These are phyloP conservation scores for Arvicanthis niloticus DNA, from an alignment of 2,113 vertebrate species.

Conservation along the genomic window DNA sequence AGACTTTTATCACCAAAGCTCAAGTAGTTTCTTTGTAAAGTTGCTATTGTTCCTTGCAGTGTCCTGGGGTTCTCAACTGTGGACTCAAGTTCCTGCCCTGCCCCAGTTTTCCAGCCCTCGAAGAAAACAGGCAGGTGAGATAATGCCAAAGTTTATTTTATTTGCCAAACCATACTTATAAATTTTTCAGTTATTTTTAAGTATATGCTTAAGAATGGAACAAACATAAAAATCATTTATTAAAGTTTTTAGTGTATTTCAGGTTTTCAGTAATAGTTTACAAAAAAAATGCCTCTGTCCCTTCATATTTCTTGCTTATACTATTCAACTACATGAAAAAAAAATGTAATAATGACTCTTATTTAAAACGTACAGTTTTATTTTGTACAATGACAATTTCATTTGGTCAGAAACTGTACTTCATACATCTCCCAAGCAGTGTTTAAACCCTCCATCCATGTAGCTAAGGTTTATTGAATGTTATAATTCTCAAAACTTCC, in stretches of 20 bases:
- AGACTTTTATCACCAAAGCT: neutral
- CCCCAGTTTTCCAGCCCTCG: neutral
- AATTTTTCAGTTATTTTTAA: too few relatives aligned
- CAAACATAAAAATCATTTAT: neutral
- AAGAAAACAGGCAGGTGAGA: neutral
- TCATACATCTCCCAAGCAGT: neutral
- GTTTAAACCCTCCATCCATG: too few relatives aligned
- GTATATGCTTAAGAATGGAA: neutral
- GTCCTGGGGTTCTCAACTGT: neutral
- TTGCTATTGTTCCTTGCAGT: neutral
- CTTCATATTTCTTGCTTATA: neutral
- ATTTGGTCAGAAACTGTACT: neutral
- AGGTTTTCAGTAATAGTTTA: neutral
- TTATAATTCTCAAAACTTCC: neutral
- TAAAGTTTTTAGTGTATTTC: neutral
- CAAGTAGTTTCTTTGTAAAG: neutral
- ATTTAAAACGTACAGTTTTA: neutral
- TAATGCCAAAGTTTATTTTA: neutral
- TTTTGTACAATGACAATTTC: neutral
- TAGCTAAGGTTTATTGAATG: neutral
- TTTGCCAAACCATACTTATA: neutral
- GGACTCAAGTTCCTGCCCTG: neutral
- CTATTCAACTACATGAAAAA: neutral
- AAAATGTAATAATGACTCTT: neutral
- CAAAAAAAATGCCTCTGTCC: neutral